Evolutionary conservation across 2,113 vertebrate genomes (phyloP).

Genomic region (Diadophis punctatus): DNA sequence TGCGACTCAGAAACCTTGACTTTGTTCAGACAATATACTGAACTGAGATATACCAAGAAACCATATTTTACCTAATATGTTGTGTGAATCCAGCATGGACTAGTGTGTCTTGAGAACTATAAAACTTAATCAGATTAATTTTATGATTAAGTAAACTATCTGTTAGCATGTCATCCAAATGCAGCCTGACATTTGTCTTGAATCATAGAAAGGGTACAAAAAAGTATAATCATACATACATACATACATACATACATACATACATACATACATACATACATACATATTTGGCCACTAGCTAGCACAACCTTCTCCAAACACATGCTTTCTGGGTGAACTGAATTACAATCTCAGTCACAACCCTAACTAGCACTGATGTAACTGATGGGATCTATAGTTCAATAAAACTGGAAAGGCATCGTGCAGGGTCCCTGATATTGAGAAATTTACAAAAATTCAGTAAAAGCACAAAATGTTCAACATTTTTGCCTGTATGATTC

Average conservation of each 20-base stretch:
- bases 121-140: background rate
- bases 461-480: background rate
- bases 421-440: background rate
- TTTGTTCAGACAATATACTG: background rate
- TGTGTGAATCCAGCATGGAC: background rate
- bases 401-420: background rate
- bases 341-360: background rate
- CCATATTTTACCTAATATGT: background rate
- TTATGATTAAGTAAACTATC: background rate
- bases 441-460: background rate
- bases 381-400: background rate
- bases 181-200: background rate
- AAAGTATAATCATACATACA: background rate
- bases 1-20: background rate
- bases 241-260: background rate
- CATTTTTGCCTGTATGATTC: background rate
- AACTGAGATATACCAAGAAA: background rate
- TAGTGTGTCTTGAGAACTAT: background rate
- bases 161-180: background rate
- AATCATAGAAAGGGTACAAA: background rate
- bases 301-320: background rate
- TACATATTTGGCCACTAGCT: background rate
- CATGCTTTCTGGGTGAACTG: background rate
- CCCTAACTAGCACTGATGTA: background rate
- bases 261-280: background rate